Evolutionary conservation across 1,140 invertebrate genomes (phyloP), one percentile per base, ranked within the genome.

Genomic region (Zophobas atratus): DNA sequence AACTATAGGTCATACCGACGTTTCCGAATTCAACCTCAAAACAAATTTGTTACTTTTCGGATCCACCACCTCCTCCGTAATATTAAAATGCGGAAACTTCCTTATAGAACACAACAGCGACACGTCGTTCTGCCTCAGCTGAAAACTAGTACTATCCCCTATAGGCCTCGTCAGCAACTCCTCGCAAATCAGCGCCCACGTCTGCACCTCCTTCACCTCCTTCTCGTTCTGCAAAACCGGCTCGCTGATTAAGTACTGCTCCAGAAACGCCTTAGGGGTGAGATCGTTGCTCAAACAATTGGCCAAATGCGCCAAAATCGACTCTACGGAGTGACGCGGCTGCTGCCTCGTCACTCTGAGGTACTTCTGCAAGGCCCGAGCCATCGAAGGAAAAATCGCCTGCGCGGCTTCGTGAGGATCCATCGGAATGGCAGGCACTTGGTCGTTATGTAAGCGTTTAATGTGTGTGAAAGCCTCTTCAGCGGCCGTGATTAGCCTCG

Each of bases 391-490:
- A 85, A 99, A 99, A 32, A 99, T 96, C 0, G 98, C 96, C 84
- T 98, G 96, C 0, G 98, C 98, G 8, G 98, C 97, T 88, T 99
- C 98, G 81, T 95, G 92, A 0, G 97, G 94, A 85, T 98, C 96
- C 90, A 99, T 94, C 0, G 93, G 95, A 84, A 89, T 91, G 79
- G 87, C 92, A 79, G 90, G 87, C 32, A 87, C 86, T 48, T 90
- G 88, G 76, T 92, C 92, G 75, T 93, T 91, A 78, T 94, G 90
- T 46, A 95, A 88, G 32, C 94, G 88, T 89, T 94, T 96, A 77
- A 99, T 97, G 84, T 99, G 97, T 3, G 97, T 97, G 85, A 99
- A 99, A 0, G 98, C 97, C 85, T 99, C 98, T 87, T 99, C 98
- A 1, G 97, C 94, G 0, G 97, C 97, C 4, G 95, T 95, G 8